Evolutionary conservation across 2,113 vertebrate genomes (phyloP).

Genomic region (Phocoena phocoena): DNA sequence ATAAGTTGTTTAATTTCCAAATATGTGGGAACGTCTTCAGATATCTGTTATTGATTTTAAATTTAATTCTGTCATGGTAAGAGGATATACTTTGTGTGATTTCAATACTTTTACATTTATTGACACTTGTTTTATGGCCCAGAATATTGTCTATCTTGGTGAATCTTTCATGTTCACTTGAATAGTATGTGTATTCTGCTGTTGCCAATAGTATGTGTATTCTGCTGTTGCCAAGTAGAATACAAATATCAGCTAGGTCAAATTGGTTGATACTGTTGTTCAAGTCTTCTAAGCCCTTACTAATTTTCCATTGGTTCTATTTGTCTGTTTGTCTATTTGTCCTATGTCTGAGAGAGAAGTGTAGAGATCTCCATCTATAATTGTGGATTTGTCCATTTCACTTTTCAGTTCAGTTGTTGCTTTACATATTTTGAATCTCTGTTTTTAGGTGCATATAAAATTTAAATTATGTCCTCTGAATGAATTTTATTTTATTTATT

Average conservation of each 20-base stretch:
- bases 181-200: not conserved
- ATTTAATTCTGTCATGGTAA: not conserved
- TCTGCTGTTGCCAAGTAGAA: not conserved
- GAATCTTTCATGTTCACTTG: not conserved
- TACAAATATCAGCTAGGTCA: not conserved
- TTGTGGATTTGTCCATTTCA: not conserved
- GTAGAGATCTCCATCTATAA: not conserved
- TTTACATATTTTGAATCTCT: constrained; percentile 18
- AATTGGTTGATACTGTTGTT: not conserved
- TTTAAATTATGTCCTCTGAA: constrained; percentile 10
- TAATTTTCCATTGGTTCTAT: not conserved
- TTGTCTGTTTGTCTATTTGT: not conserved
- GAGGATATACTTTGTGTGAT: not conserved
- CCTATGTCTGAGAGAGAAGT: not conserved
- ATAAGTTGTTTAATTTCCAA: not conserved
- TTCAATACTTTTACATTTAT: not conserved
- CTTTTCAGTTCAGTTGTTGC: not conserved
- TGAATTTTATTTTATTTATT: not conserved
- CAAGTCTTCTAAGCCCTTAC: not conserved
- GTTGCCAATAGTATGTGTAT: not conserved
- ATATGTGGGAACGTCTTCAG: not conserved
- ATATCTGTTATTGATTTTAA: not conserved
- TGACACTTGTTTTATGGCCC: not conserved
- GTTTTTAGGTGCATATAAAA: not conserved
- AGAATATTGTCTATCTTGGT: not conserved